Evolutionary conservation across 1,140 invertebrate species (phyloP).

Genomic region (Dendroctonus valens): DNA sequence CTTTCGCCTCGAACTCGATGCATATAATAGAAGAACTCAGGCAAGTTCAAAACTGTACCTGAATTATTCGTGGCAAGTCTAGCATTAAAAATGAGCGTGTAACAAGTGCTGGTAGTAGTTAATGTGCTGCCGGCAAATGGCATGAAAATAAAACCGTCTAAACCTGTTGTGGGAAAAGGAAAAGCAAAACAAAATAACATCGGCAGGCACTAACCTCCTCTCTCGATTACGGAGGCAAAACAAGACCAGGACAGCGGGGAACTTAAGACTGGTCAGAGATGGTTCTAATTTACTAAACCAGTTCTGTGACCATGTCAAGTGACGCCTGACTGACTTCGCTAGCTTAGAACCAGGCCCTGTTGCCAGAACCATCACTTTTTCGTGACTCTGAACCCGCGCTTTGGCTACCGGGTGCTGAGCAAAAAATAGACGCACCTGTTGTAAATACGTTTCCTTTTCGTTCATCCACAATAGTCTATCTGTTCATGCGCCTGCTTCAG

Average conservation of each 20-base stretch:
- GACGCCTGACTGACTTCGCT: conserved; percentile 44
- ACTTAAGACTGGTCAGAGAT: conserved; percentile 45
- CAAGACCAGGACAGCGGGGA: conserved; percentile 45
- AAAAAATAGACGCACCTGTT: no score
- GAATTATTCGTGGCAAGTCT: no score
- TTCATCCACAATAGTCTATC: no score
- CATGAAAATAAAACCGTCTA: neutral
- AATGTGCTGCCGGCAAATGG: neutral
- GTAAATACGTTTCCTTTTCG: no score
- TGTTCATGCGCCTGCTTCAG: no score
- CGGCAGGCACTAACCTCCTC: conserved; percentile 26
- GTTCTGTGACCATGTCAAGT: conserved; percentile 47
- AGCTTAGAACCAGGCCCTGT: conserved; percentile 25
- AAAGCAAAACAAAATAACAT: conserved; percentile 18
- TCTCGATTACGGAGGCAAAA: conserved; percentile 33
- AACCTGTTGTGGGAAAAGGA: conserved; percentile 5
- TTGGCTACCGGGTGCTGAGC: no score
- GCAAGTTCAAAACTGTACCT: no score
- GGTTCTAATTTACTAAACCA: conserved; percentile 49
- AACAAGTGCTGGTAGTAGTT: neutral
- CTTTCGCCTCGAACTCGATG: no score
- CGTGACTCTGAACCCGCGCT: no score
- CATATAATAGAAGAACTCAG: no score
- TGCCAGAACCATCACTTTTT: conserved; percentile 10
- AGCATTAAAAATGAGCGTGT: no score